Evolutionary conservation across 2,797 vertebrate species (phyloP).

Genomic region (Fistularia tabacaria): DNA sequence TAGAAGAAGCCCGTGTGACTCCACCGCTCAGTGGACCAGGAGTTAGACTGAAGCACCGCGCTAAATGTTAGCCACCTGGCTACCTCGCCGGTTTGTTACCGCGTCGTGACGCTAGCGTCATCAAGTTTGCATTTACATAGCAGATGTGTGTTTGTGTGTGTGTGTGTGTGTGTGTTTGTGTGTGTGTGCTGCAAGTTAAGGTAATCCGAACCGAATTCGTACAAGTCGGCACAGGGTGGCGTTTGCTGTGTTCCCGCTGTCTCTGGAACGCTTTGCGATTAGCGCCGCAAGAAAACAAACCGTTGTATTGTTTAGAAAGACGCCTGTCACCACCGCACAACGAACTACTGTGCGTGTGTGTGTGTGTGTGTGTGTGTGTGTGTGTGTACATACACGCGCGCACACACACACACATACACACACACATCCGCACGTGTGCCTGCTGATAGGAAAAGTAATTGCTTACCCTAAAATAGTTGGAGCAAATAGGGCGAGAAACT

Average conservation of each 20-base stretch:
- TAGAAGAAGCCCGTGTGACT: too few species aligned
- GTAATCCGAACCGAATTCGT: too few species aligned
- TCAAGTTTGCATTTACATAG: too few species aligned
- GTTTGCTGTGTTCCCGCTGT: background rate
- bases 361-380: conserved; percentile 17
- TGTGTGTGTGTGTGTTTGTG: too few species aligned
- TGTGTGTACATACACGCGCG: conserved; percentile 17
- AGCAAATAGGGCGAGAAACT: conserved; percentile 54
- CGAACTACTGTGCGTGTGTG: conserved; percentile 23
- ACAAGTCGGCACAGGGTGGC: too few species aligned
- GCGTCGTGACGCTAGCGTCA: too few species aligned
- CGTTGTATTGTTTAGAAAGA: conserved; percentile 14
- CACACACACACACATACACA: background rate
- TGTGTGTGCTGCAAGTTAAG: too few species aligned
- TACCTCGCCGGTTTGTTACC: too few species aligned
- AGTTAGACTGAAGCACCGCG: too few species aligned
- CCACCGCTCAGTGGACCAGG: too few species aligned
- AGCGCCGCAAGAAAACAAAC: conserved; percentile 16
- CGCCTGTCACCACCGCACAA: conserved; percentile 25
- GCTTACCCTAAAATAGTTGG: conserved; percentile 62
- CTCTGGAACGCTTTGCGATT: conserved; percentile 11
- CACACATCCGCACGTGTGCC: conserved; percentile 5
- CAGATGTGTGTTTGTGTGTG: too few species aligned
- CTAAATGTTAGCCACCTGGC: too few species aligned
- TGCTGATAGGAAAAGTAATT: conserved; percentile 57